These are phyloP conservation scores for Rhodeus uyekii DNA, from an alignment of 2,797 vertebrate genomes.

Conservation along the genomic window DNA sequence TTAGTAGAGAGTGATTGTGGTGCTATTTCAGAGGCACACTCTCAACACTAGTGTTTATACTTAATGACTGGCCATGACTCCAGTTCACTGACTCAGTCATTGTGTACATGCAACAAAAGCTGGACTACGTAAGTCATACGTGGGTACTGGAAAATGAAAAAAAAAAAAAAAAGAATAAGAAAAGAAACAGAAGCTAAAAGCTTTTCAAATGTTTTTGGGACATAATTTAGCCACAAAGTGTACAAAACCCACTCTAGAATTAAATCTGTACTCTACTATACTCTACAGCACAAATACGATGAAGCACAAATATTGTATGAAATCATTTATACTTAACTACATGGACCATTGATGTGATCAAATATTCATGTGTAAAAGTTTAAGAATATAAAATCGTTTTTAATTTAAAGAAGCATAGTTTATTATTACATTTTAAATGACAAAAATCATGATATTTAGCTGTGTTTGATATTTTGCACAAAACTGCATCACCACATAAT, in stretches of 20 bases:
- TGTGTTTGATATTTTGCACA: not conserved
- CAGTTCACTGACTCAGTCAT: slow-evolving; percentile 26
- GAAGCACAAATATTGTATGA: not conserved
- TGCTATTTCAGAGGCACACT: slow-evolving; percentile 4
- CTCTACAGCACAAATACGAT: no score
- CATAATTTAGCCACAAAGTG: not conserved
- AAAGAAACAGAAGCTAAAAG: not conserved
- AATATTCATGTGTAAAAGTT: not conserved
- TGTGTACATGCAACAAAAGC: slow-evolving; percentile 23
- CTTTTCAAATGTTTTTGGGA: not conserved
- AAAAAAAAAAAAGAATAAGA: no score
- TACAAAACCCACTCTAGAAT: not conserved
- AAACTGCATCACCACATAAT: not conserved
- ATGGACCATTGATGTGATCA: not conserved
- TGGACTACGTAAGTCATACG: slow-evolving; percentile 10
- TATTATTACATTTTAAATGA: not conserved
- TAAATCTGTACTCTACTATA: not conserved
- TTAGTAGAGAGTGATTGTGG: slow-evolving; percentile 4
- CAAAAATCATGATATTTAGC: not conserved
- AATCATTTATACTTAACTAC: not conserved
- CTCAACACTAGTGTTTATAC: slow-evolving; percentile 11
- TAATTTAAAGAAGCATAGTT: not conserved
- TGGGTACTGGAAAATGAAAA: not conserved
- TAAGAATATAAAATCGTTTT: not conserved
- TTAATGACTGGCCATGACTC: slow-evolving; percentile 33